phyloP scores from a whole-genome alignment of 2,797 vertebrate species.

The Phylloscopus collybita region DNA sequence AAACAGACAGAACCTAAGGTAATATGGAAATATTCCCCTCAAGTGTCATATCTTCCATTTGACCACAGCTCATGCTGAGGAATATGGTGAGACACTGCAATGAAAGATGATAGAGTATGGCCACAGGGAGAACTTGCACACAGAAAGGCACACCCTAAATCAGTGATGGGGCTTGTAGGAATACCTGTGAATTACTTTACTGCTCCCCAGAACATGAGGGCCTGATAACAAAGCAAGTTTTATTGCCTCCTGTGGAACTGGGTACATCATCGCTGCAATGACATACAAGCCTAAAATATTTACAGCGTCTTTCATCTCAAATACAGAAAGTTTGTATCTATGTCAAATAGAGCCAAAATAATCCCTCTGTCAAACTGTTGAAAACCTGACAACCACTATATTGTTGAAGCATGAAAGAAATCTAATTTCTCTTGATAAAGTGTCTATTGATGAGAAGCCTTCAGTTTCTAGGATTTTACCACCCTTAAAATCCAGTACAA shows the following conservation, averaged over 20 bases:
- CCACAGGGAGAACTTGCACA: neutral
- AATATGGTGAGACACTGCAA: neutral
- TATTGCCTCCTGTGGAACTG: neutral
- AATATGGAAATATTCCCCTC: neutral
- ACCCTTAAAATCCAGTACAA: slow-evolving; percentile 1
- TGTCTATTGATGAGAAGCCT: neutral
- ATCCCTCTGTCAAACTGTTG: neutral
- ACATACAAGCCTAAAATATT: neutral
- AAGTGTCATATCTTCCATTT: neutral
- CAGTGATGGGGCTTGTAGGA: neutral
- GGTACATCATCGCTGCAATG: neutral
- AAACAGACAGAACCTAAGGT: neutral
- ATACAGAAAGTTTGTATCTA: neutral
- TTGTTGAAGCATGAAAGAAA: neutral
- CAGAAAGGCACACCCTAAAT: neutral
- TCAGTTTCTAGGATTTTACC: neutral
- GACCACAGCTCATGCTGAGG: neutral
- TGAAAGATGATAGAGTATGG: neutral
- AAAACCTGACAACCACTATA: neutral
- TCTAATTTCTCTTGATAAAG: neutral
- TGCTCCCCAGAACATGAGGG: neutral
- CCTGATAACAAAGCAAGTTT: neutral
- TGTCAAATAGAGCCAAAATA: slow-evolving; percentile 12
- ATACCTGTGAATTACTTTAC: neutral
- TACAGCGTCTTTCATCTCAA: neutral